A percentile compares a stretch with the other conserved stretches of the same genome.
phyloP scores from a whole-genome alignment of 92 coral and sea anemone genomes.

The Palythoa grandiflora region DNA sequence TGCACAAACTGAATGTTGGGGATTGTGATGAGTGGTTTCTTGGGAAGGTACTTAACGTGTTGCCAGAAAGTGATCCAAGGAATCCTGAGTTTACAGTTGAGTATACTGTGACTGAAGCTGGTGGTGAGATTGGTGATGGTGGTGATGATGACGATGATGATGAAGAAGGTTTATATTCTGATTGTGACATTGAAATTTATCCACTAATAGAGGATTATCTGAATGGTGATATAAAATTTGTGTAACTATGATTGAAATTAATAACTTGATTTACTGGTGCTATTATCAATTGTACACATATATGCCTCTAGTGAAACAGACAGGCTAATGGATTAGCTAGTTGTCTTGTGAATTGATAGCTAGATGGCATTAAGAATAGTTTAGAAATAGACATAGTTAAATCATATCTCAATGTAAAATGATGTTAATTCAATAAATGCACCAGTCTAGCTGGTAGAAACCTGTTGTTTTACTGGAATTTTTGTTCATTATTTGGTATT shows the following conservation, averaged over 20 bases:
- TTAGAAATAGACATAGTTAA: not conserved
- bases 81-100: conserved; percentile 40
- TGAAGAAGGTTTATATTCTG: conserved; percentile 25
- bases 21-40: conserved; percentile 32
- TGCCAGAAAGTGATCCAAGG: conserved; percentile 34
- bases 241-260: not conserved
- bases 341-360: conserved; percentile 42
- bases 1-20: conserved; percentile 33
- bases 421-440: conserved; percentile 8
- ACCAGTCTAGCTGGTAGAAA: conserved; percentile 22
- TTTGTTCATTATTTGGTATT: not conserved
- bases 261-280: not conserved
- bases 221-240: conserved; percentile 32
- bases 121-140: not conserved
- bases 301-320: conserved; percentile 41
- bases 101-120: not conserved
- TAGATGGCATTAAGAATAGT: not conserved
- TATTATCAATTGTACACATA: not conserved
- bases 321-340: conserved; percentile 40
- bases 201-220: conserved; percentile 36
- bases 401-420: not conserved
- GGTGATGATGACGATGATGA: not conserved
- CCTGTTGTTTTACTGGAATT: not conserved
- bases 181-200: conserved; percentile 35
- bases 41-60: conserved; percentile 26